phyloP scores from a whole-genome alignment of 1,140 invertebrate species.

The Hylaeus volcanicus region DNA sequence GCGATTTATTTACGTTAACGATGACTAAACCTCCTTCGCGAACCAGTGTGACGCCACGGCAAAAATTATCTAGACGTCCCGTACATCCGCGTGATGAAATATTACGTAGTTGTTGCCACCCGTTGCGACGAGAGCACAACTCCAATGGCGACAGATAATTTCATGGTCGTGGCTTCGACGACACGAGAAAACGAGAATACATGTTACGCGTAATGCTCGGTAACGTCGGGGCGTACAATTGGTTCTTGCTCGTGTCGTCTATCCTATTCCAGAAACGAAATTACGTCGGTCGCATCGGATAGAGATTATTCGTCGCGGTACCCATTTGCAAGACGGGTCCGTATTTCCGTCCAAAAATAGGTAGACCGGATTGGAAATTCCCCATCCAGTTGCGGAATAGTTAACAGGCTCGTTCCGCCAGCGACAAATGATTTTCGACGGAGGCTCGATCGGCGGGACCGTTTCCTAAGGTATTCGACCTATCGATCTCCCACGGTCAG shows the following conservation, averaged over 20 bases:
- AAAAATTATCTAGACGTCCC: neutral
- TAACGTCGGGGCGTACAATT: neutral
- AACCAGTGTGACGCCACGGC: neutral
- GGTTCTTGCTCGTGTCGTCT: neutral
- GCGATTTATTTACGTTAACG: neutral
- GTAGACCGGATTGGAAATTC: no score
- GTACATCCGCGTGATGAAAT: neutral
- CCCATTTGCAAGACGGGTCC: no score
- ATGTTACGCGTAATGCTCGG: no score
- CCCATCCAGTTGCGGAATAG: no score
- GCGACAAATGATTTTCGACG: neutral
- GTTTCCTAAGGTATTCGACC: neutral
- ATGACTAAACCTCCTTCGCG: neutral
- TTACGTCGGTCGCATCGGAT: no score
- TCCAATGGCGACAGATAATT: constrained; percentile 4
- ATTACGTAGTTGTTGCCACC: neutral
- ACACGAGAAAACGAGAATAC: neutral
- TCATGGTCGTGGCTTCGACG: neutral
- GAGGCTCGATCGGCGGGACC: no score
- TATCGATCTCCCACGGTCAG: neutral
- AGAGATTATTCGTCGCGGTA: no score
- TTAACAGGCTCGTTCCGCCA: neutral
- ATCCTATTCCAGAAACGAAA: no score
- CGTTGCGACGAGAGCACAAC: neutral
- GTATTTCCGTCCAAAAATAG: no score